Evolutionary conservation across 1,140 invertebrate genomes (phyloP), one percentile per base, ranked within the genome.

Genomic region (Brachionus rotundiformis): DNA sequence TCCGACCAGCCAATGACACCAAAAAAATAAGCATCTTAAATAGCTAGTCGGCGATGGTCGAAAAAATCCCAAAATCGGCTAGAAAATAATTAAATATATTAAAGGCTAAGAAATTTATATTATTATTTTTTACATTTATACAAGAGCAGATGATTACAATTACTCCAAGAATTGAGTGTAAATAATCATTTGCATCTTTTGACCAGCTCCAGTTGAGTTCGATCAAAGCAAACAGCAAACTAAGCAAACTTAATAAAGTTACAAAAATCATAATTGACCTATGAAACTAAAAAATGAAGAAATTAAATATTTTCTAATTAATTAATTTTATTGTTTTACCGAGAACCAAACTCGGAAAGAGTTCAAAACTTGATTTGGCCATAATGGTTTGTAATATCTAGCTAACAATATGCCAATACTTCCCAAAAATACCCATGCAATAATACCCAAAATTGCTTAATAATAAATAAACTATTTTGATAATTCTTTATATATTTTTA

Each of bases 391-490:
- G 31, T 75, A 82, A 36, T 75, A 82, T 41, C 81, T 65, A 19
- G 81, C 65, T 7, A 76, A 33, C 1, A 82, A 16, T 16, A 82
- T 44, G 27, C 44, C 65, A 47, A 76, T 49, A 39, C 68, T 75
- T 59, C 63, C 47, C 31, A 82, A 49, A 39, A 82, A 63, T n/a
- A 82, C 41, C 81, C 81, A 82, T 10, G 81, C 81, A 33, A 82
- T 82, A 6, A 82, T 75, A n/a, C 29, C 63, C 27, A 82, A 63
- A 82, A 68, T 71, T 19, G 81, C 81, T 81, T 6, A 23, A 65
- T 29, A 23, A 33, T 47, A 68, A 68, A 16, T 25, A 11, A 27
- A 13, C n/a, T n/a, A n/a, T n/a, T n/a, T n/a, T n/a, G n/a, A n/a
- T n/a, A n/a, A n/a, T n/a, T n/a, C n/a, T n/a, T n/a, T n/a, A n/a